Evolutionary conservation across 1,140 invertebrate genomes (phyloP).

Genomic region (Danaus melanippus): DNA sequence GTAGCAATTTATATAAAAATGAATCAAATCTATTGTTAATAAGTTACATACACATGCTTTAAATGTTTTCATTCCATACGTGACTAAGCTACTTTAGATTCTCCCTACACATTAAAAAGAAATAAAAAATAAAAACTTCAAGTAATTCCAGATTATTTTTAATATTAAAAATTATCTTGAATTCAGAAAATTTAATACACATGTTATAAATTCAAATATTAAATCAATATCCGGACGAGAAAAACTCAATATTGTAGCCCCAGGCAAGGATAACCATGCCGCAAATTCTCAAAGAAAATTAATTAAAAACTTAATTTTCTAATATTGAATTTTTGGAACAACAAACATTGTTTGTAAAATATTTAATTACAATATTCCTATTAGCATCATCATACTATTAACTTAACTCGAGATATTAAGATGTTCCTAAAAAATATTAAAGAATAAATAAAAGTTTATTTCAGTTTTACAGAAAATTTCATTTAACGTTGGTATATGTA

Average conservation of each 20-base stretch:
- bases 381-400: conserved; percentile 20
- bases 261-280: conserved; percentile 43
- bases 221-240: conserved; percentile 39
- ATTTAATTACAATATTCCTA: conserved; percentile 32
- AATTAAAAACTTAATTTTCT: conserved; percentile 61
- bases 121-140: too few relatives aligned
- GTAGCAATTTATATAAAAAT: not conserved
- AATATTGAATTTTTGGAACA: conserved; percentile 52
- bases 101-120: too few relatives aligned
- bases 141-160: too few relatives aligned
- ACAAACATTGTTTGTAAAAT: conserved; percentile 35
- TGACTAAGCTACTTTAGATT: too few relatives aligned
- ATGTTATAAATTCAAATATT: conserved; percentile 22
- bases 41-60: too few relatives aligned
- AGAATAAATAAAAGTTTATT: not conserved
- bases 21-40: not conserved
- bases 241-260: conserved; percentile 49
- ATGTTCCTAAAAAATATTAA: not conserved
- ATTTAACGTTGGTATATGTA: too few relatives aligned
- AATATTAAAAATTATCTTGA: not conserved
- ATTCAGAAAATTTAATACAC: conserved; percentile 2
- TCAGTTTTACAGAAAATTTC: too few relatives aligned
- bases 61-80: too few relatives aligned
- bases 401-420: conserved; percentile 14
- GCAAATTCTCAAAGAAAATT: conserved; percentile 55